These are phyloP conservation scores for Lophius piscatorius DNA, from an alignment of 2,113 vertebrate genomes.

Conservation along the genomic window DNA sequence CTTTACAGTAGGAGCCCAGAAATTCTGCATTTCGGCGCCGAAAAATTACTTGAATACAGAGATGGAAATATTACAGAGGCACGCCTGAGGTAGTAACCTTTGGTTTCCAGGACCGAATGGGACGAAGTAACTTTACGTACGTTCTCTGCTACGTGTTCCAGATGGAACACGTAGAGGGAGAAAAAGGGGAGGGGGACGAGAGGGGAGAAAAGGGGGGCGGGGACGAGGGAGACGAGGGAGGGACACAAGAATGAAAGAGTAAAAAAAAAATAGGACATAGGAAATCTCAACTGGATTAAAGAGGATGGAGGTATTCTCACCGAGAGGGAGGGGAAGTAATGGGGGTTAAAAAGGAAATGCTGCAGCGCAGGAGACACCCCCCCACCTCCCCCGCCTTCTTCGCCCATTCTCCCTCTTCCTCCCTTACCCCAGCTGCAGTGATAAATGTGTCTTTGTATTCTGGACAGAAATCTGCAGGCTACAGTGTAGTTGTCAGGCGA, in stretches of 20 bases:
- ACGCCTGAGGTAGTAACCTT: slow-evolving; percentile 76
- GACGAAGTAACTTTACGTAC: slow-evolving; percentile 64
- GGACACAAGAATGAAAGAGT: slow-evolving; percentile 19
- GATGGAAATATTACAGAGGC: slow-evolving; percentile 68
- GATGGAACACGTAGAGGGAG: slow-evolving; percentile 51
- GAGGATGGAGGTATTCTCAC: slow-evolving; percentile 63
- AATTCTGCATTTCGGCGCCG: too few species aligned
- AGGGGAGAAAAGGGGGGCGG: slow-evolving; percentile 34
- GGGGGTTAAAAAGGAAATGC: slow-evolving; percentile 69
- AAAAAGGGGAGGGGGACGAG: slow-evolving; percentile 49
- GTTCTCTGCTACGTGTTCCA: slow-evolving; percentile 57
- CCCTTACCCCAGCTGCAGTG: slow-evolving; percentile 76
- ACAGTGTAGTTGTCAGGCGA: slow-evolving; percentile 79
- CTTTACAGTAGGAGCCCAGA: too few species aligned
- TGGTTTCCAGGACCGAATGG: slow-evolving; percentile 71
- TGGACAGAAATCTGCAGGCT: slow-evolving; percentile 74
- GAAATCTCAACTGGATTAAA: slow-evolving; percentile 54
- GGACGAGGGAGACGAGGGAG: slow-evolving; percentile 32
- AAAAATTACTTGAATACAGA: slow-evolving; percentile 48
- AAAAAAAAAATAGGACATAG: slow-evolving; percentile 35
- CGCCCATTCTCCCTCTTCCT: slow-evolving; percentile 26
- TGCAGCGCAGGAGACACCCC: slow-evolving; percentile 56
- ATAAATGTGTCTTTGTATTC: slow-evolving; percentile 83
- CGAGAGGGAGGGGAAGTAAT: slow-evolving; percentile 66
- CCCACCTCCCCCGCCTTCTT: background rate